Percentiles rank a stretch among this genome's conserved stretches.
phyloP scores from a whole-genome alignment of 2,888 invertebrate species.

The Nephrotoma appendiculata region DNA sequence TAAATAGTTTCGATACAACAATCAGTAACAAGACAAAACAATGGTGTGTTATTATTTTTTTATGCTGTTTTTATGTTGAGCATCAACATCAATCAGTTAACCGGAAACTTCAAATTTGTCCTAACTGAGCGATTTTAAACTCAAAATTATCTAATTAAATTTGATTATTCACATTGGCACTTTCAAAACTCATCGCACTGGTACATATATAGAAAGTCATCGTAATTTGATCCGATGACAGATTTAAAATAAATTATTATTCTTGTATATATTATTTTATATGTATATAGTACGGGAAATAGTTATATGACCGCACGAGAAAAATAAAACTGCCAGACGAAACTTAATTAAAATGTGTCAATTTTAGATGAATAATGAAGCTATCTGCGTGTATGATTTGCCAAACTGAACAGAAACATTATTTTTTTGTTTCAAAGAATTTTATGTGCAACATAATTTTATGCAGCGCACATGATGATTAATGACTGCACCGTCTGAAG shows the following conservation, averaged over 20 bases:
- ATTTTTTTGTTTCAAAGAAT: neutral
- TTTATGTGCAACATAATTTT: neutral
- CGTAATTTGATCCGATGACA: slow-evolving; percentile 2
- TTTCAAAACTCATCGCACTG: neutral
- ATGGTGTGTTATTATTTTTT: neutral
- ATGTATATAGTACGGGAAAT: neutral
- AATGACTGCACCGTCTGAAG: neutral
- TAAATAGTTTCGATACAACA: neutral
- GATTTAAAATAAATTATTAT: neutral
- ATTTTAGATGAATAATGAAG: neutral
- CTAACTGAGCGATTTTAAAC: neutral
- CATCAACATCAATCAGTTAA: neutral
- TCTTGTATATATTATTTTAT: neutral
- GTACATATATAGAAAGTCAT: neutral
- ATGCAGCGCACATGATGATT: neutral
- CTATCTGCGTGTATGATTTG: neutral
- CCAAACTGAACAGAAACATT: neutral
- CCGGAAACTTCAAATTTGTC: neutral
- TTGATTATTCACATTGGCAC: neutral
- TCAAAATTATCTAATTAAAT: neutral
- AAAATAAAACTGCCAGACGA: neutral
- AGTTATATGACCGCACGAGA: neutral
- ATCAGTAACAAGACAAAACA: neutral
- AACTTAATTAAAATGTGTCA: neutral
- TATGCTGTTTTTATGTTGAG: neutral